These are phyloP conservation scores for Euura saliciscinereae DNA, from an alignment of 1,140 invertebrate genomes.

Conservation along the genomic window DNA sequence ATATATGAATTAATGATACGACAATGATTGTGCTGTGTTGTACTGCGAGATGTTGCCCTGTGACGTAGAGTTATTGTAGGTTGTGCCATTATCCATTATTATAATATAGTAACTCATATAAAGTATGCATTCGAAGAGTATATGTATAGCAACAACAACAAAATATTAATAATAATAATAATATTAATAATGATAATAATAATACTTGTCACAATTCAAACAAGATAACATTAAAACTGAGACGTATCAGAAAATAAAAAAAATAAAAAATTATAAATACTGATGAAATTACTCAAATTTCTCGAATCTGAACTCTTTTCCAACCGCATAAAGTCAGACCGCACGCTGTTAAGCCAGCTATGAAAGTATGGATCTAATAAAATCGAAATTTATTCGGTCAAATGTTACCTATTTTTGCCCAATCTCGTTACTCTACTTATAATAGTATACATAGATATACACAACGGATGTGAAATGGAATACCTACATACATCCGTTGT, in stretches of 20 bases:
- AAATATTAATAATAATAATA: too few species aligned
- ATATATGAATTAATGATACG: constrained; percentile 51
- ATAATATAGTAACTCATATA: constrained; percentile 42
- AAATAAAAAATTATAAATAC: not conserved
- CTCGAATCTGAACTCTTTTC: too few species aligned
- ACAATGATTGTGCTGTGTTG: constrained; percentile 62
- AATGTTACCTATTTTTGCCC: constrained; percentile 5
- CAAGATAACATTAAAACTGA: too few species aligned
- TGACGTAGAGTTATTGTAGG: constrained; percentile 35
- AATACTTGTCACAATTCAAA: too few species aligned
- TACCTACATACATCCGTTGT: not conserved
- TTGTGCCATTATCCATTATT: constrained; percentile 41
- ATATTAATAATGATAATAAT: too few species aligned
- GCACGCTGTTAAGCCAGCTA: not conserved
- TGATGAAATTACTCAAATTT: constrained; percentile 33
- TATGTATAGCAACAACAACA: not conserved
- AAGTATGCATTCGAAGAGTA: constrained; percentile 28
- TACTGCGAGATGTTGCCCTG: constrained; percentile 61
- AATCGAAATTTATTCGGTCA: not conserved
- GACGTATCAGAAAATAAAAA: not conserved
- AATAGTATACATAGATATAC: not conserved
- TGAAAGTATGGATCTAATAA: not conserved
- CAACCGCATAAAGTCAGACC: too few species aligned
- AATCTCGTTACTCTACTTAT: constrained; percentile 1
- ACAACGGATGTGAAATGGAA: not conserved